Evolutionary conservation across 2,888 invertebrate species (phyloP), one percentile per base, ranked within the genome.

Genomic region (Drosophila pseudotakahashii): DNA sequence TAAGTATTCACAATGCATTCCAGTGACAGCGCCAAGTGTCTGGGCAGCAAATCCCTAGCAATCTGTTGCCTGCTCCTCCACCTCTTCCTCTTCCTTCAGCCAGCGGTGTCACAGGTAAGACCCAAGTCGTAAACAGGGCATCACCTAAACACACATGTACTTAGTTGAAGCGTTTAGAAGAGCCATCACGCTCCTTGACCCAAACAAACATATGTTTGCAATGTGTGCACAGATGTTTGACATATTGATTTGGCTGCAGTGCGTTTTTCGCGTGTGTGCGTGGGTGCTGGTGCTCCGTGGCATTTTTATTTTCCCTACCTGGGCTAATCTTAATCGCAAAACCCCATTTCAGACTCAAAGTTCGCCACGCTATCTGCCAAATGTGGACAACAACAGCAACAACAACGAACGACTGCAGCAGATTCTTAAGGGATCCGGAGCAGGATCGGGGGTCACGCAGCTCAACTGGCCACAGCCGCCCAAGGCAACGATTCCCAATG

Each of bases 351-450:
- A 91, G 89, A 89, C 88, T 79, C 77, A 78, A 58, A 81, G 63
- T 63, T 69, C 88, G 47, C 88, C 81, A 37, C 86, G 82, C 55
- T 90, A 90, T 81, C 77, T 88, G n/a, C 89, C 88, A 1, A 58
- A 72, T 62, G 66, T 68, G 7, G 70, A 69, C 10, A 59, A 63
- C 44, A 48, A n/a, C 41, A 71, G 77, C 7, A 81, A 72, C 51
- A 81, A 74, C 54, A 89, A 78, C 60, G 90, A 91, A 55, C 89
- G 90, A 16, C 64, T 91, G 51, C 89, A 89, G 47, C 92, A 92
- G 75, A 90, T 92, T 53, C 86, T 92, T 71, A 91, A 91, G 64
- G 90, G 90, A 13, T 89, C 62, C 66, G 90, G 90, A 13, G 89
- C 63, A 14, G 63, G 89, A 16, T 89, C 86, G 6, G 85, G 88